Evolutionary conservation across 2,797 vertebrate species (phyloP), one percentile per base, ranked within the genome.

Genomic region (Sebastes goodei): DNA sequence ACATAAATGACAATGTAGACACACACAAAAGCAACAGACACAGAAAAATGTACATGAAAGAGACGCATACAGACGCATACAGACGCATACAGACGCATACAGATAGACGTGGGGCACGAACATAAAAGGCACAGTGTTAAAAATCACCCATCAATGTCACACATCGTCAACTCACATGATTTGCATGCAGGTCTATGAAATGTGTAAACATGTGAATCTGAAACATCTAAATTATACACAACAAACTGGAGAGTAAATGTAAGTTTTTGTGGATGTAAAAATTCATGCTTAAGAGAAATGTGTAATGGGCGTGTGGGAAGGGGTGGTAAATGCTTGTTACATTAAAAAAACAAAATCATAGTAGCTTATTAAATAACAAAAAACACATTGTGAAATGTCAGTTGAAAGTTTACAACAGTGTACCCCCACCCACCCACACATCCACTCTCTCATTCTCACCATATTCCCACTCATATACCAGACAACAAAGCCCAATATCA

Each of bases 91-190:
- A 67, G 83, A 93, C 25, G 89, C 65, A 83, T 10, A 84, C 10
- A 67, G 83, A 93, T 79, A 90, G 70, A 93, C 83, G 80, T 46
- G 60, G 82, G 89, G 86, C 83, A 94, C 74, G 76, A 72, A 93
- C 85, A 95, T 80, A 94, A 49, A 79, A 90, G 62, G 69, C 35
- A 87, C 72, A 73, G 27, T 61, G 82, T 94, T 94, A 95, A 82
- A 85, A 85, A 86, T 80, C 71, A 78, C 61, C 68, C 69, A 70
- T 68, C 60, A 74, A 81, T 23, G 75, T 80, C 55, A 84, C 60
- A 90, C 74, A 80, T 68, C 57, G 84, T 81, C 66, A 85, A 6
- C 53, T 77, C 49, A 87, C 57, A 88, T 79, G 78, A 15, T 56
- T 89, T 83, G 62, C 87, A 93, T 93, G 90, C 88, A 92, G 38